Base-by-base conservation (phyloP, 2,888 invertebrate species). In the Drosophila nr. perissopoda region DNA sequence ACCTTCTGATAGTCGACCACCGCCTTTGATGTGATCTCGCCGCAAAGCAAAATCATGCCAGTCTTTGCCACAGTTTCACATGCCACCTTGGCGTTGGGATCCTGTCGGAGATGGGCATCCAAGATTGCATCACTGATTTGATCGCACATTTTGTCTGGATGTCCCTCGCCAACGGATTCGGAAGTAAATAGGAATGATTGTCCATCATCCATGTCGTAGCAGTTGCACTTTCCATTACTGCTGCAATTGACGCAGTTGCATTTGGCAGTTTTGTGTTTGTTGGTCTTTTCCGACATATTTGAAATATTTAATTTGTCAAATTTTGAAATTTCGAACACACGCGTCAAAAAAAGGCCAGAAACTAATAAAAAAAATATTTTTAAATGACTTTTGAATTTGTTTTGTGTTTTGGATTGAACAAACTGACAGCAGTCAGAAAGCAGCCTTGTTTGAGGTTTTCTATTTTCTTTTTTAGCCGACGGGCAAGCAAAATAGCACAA, bases 61-160 rank as follows among this genome's bases (percentile, higher is more conserved):
- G 99, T 99, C 94, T 99, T 99, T 49, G 99, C 98, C 60, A 99
- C 98, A 34, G 99, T 98, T 95, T 99, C 98, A 93, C 99, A 99
- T 81, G 99, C 99, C 78, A 99, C 99, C 95, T 98, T 99, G 65
- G 99, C 98, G 93, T 98, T 95, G 38, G 99, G 98, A 94, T 99
- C 99, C 94, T 98, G 97, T 91, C 95, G 95, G 84, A 99, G 94
- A 94, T 99, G 98, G 90, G 98, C 98, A 93, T 98, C 98, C 90
- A 98, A 94, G 90, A 98, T 97, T 89, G 98, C 98, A 94, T 98
- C 98, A 94, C 99, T 97, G 92, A 98, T 98, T 94, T 98, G 98
- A 94, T 98, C 98, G 91, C 98, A 98, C 98, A 98, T 98, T 96
- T 98, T 98, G 93, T 98, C 98, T 96, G 99, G 98, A 94, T 99